phyloP scores from a whole-genome alignment of 2,113 vertebrate species.

The Dinomys branickii region DNA sequence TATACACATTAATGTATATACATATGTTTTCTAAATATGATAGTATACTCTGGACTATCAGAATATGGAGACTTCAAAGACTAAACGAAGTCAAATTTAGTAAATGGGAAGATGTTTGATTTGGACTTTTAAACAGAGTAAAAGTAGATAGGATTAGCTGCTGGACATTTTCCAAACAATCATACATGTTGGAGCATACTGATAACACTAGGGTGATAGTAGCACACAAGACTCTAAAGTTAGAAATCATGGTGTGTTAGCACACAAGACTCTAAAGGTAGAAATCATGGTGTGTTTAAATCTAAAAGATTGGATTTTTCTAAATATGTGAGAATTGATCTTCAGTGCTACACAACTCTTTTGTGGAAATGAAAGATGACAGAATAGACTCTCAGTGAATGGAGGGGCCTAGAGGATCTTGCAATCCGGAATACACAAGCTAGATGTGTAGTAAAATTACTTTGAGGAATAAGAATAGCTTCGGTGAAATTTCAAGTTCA shows the following conservation, averaged over 20 bases:
- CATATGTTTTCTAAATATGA: not conserved
- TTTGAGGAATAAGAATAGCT: not conserved
- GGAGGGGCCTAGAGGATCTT: not conserved
- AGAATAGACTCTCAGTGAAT: not conserved
- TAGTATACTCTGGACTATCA: not conserved
- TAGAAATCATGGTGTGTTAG: not conserved
- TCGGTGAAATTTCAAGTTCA: not conserved
- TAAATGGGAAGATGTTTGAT: not conserved
- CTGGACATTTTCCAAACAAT: not conserved
- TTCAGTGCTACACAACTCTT: not conserved
- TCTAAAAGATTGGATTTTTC: not conserved
- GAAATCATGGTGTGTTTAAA: not conserved
- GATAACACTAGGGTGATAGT: not conserved
- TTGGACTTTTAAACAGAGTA: not conserved
- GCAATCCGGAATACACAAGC: not conserved
- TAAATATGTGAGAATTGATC: not conserved
- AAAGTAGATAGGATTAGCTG: not conserved
- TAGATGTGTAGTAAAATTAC: not conserved
- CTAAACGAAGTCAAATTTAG: slow-evolving; percentile 18
- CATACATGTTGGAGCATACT: not conserved
- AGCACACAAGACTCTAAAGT: not conserved
- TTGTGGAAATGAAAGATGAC: not conserved
- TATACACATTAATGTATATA: not conserved
- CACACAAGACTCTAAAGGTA: not conserved
- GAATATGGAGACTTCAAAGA: not conserved